Evolutionary conservation across 2,797 vertebrate genomes (phyloP), one percentile per base, ranked within the genome.

Genomic region (Clarias pachynema): DNA sequence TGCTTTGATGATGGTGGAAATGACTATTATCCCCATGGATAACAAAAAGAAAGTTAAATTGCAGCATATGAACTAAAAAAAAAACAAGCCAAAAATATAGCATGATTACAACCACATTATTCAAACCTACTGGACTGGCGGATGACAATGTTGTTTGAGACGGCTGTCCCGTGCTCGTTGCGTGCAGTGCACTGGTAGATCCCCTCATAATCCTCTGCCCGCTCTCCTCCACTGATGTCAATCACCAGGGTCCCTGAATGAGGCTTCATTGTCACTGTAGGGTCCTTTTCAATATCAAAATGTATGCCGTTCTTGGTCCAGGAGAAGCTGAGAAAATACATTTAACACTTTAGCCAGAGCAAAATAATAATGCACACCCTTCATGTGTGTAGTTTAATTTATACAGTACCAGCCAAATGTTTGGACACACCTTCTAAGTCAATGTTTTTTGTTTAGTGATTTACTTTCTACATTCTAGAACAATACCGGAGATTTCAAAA

Each of bases 241-340:
- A 99, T 92, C 82, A 95, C 92, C 84, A 99, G 95, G 0, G 97
- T 99, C 74, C 98, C 98, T 1, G 97, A 97, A 91, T 95, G 95
- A 72, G 94, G 89, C 90, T 90, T 97, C 96, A 98, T 97, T 89
- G 89, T 96, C 89, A 99, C 96, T 18, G 94, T 95, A 81, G 95
- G 79, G 88, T 98, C 96, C 89, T 95, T 92, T 65, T 99, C 97
- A 7, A 96, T 94, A 92, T 99, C 97, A 91, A 97, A 99, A 94
- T 99, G 97, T 62, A 96, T 98, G 89, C 98, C 97, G 80, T 99
- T 97, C 86, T 96, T 96, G 0, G 97, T 99, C 98, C 98, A 99
- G 65, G 97, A 98, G 91, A 99, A 99, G 89, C 98, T 99, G 92
- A 84, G 3, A 14, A 26, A 10, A 29, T 49, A 86, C 31, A 63